A percentile compares a stretch with the other conserved stretches of the same genome.
phyloP scores from a whole-genome alignment of 2,113 vertebrate genomes.

The Redunca redunca region DNA sequence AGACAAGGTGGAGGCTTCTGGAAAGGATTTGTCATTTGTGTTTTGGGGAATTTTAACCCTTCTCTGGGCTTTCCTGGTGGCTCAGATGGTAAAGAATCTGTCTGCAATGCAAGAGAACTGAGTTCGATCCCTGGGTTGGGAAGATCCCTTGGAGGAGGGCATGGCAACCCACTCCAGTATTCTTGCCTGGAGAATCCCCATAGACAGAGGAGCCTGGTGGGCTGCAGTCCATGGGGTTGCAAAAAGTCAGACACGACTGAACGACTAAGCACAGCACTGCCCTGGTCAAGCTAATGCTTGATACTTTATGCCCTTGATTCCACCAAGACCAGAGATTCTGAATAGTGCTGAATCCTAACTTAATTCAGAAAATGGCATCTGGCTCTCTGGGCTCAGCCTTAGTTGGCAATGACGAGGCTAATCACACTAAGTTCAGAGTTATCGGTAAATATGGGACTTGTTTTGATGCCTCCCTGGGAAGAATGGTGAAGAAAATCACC shows the following conservation, averaged over 20 bases:
- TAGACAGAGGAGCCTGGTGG: not conserved
- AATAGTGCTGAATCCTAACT: not conserved
- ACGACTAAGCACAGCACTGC: not conserved
- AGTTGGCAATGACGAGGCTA: constrained; percentile 82
- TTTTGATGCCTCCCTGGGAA: constrained; percentile 95
- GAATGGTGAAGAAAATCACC: constrained; percentile 99
- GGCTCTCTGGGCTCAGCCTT: not conserved
- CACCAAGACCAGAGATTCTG: not conserved
- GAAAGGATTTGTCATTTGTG: not conserved
- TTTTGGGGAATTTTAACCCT: not conserved
- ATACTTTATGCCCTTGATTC: not conserved
- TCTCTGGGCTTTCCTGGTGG: not conserved
- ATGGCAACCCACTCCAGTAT: not conserved
- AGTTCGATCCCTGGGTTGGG: not conserved
- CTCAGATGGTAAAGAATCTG: not conserved
- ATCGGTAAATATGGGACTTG: constrained; percentile 97
- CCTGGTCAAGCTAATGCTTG: not conserved
- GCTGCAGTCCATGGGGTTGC: not conserved
- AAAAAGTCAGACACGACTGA: not conserved
- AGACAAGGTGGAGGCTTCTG: not conserved
- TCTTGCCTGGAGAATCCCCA: not conserved
- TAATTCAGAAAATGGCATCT: not conserved
- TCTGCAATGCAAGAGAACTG: not conserved
- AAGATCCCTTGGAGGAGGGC: not conserved
- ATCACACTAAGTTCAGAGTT: constrained; percentile 97